These are phyloP conservation scores for Cygnus buccinator DNA, from an alignment of 2,113 vertebrate genomes.

Conservation along the genomic window DNA sequence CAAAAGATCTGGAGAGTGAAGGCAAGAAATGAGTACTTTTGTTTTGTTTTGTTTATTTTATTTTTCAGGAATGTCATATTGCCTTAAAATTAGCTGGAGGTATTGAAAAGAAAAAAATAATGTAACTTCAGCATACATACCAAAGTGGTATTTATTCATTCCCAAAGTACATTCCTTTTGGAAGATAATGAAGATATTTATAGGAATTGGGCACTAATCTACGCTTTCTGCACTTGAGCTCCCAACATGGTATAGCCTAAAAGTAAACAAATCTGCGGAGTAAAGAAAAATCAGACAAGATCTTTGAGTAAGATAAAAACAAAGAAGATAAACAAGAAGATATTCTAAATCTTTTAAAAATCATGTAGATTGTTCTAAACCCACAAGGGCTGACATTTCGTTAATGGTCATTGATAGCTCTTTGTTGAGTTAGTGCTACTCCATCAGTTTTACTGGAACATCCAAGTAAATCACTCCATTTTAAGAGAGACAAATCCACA, in stretches of 20 bases:
- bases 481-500: not conserved
- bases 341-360: not conserved
- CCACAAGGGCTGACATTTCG: not conserved
- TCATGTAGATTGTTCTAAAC: not conserved
- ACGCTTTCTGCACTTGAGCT: not conserved
- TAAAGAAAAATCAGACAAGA: not conserved
- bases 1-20: not conserved
- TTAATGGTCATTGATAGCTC: not conserved
- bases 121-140: rapidly evolving
- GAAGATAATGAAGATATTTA: not conserved
- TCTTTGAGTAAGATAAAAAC: not conserved
- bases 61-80: not conserved
- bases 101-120: not conserved
- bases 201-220: not conserved
- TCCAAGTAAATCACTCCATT: not conserved
- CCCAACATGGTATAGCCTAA: not conserved
- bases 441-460: not conserved
- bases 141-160: not conserved
- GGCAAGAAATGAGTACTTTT: not conserved
- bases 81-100: not conserved
- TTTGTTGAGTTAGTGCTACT: not conserved
- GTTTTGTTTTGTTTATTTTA: not conserved
- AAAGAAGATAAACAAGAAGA: not conserved
- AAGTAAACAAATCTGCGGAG: not conserved
- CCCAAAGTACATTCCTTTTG: not conserved